Conservation (phyloP, 2,113 vertebrate species). For the Calonectris borealis region DNA sequence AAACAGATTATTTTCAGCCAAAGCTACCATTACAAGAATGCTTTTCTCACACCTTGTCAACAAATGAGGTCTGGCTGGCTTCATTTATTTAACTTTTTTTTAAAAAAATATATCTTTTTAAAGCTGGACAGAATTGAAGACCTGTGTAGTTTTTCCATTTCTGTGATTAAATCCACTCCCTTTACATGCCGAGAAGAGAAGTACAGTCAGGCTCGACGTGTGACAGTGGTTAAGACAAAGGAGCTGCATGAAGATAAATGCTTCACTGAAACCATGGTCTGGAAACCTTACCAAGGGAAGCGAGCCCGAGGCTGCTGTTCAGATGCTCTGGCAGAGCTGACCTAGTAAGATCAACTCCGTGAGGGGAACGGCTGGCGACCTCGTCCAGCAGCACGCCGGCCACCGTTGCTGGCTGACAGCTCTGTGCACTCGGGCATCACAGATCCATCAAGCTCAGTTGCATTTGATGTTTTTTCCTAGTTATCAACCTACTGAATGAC, state of each 20-base stretch:
- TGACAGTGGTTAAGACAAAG: not conserved
- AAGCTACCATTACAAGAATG: not conserved
- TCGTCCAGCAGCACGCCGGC: not conserved
- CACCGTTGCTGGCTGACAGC: not conserved
- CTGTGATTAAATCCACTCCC: not conserved
- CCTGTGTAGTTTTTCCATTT: not conserved
- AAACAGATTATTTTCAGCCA: constrained; percentile 7
- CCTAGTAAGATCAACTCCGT: not conserved
- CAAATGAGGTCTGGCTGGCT: not conserved
- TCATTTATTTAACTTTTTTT: not conserved
- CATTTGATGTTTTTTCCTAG: not conserved
- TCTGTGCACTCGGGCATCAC: not conserved
- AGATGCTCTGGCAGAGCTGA: not conserved
- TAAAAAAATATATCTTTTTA: not conserved
- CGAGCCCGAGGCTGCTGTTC: not conserved
- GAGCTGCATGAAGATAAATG: not conserved
- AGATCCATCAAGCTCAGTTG: not conserved
- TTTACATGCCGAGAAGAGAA: not conserved
- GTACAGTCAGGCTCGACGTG: not conserved
- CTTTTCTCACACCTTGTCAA: not conserved
- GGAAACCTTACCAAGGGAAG: not conserved
- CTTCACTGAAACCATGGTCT: not conserved
- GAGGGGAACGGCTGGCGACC: fast-evolving
- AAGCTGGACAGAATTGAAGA: not conserved
- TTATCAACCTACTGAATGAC: not conserved